Conservation (phyloP, 2,888 invertebrate genomes). For the Pecten maximus region DNA sequence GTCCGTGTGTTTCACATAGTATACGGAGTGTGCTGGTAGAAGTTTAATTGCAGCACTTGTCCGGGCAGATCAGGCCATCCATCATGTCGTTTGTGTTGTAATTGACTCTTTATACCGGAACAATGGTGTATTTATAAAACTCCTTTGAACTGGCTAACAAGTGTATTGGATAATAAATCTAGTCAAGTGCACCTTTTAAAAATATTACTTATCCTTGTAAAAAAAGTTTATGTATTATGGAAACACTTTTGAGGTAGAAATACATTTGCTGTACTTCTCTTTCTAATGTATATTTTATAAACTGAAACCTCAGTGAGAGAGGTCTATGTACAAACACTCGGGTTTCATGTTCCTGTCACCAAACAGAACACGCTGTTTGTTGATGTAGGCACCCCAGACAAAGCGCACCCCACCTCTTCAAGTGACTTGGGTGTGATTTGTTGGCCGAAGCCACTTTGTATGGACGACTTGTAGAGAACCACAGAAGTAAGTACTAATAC, state of each 20-base stretch:
- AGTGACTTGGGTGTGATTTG: background rate
- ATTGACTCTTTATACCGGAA: background rate
- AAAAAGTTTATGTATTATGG: background rate
- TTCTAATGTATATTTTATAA: background rate
- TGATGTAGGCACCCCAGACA: background rate
- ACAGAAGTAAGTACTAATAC: too few species aligned
- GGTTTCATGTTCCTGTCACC: constrained; percentile 3
- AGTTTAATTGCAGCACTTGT: background rate
- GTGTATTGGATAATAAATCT: background rate
- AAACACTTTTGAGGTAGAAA: background rate
- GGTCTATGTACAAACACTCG: background rate
- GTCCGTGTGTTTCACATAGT: too few species aligned
- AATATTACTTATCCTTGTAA: background rate
- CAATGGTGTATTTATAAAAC: background rate
- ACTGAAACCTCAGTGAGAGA: background rate
- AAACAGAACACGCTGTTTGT: background rate
- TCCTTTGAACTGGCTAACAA: background rate
- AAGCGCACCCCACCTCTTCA: background rate
- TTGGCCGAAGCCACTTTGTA: background rate
- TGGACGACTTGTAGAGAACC: too few species aligned
- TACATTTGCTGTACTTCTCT: background rate
- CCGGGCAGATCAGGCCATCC: background rate
- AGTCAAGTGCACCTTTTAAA: constrained; percentile 10
- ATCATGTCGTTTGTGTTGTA: background rate
- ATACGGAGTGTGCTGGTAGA: background rate